Base-by-base conservation (phyloP, 37 sponge, comb jelly and placozoan species). In the Geodia barretti region DNA sequence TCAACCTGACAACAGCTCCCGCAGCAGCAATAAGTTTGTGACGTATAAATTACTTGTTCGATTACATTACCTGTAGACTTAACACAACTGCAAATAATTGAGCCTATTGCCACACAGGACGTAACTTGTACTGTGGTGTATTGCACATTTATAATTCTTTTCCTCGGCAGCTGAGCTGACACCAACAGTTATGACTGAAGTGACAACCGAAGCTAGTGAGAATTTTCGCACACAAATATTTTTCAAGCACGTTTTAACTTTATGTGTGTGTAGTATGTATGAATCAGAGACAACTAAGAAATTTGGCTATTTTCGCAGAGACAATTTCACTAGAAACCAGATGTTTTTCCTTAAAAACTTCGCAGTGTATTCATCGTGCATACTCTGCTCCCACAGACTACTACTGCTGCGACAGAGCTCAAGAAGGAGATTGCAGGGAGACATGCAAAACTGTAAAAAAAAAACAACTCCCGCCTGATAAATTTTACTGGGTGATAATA, bases 371-470 rank as follows among this genome's bases (percentile, higher is more conserved):
- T n/a, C n/a, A n/a, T n/a, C n/a, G n/a, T n/a, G n/a, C n/a, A n/a
- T n/a, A n/a, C n/a, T n/a, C n/a, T n/a, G n/a, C n/a, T n/a, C n/a
- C n/a, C 25, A 26, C 73, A 72, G 73, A 72, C 34, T 39, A 72
- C 37, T 76, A 58, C 31, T 76, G 76, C 58, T 42, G 47, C n/a
- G 73, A 39, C 3, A 30, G 24, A 37, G 24, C 73, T 3, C 7
- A 24, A 39, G 23, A 1, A 2, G 36, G 24, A 32, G 34, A 33
- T 33, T 76, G 76, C 62, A 59, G 8, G 33, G 37, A 76, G 24
- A 47, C 62, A 26, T 76, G 76, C 37, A 76, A 61, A 58, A n/a
- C 54, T 19, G 76, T 76, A 76, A 58, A 26, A 25, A 74, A 35
- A 29, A 21, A 17, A 8, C 28, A n/a, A 30, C 21, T 21, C 5